Conservation (phyloP, 2,888 invertebrate genomes). For the Pimpla rufipes region DNA sequence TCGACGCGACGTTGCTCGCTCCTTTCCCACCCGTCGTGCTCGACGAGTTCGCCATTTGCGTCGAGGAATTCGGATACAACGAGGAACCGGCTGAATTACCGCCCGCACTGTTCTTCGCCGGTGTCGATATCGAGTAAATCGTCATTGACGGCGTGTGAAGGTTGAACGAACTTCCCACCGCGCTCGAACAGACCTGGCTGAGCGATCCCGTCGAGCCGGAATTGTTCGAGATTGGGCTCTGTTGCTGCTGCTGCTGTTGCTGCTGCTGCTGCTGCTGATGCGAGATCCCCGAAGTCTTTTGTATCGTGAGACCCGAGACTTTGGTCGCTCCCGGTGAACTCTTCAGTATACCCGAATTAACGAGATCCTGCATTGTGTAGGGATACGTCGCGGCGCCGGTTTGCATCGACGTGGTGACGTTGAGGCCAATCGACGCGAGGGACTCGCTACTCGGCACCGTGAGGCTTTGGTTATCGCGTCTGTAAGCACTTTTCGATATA, state of each 20-base stretch:
- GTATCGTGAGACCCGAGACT: slow-evolving; percentile 63
- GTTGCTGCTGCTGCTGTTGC: slow-evolving; percentile 57
- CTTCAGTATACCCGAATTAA: slow-evolving; percentile 73
- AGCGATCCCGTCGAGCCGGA: slow-evolving; percentile 57
- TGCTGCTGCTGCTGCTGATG: slow-evolving; percentile 59
- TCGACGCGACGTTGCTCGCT: slow-evolving; percentile 5
- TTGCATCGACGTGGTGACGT: slow-evolving; percentile 76
- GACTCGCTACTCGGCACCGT: slow-evolving; percentile 71
- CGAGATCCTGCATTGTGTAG: slow-evolving; percentile 77
- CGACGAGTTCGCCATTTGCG: slow-evolving; percentile 54
- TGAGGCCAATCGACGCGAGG: slow-evolving; percentile 74
- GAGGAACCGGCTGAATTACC: slow-evolving; percentile 34
- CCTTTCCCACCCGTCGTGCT: slow-evolving; percentile 32
- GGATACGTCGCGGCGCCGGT: slow-evolving; percentile 70
- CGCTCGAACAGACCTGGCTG: slow-evolving; percentile 64
- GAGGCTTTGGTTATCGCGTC: slow-evolving; percentile 59
- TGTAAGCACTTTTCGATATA: slow-evolving; percentile 56
- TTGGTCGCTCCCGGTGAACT: slow-evolving; percentile 69
- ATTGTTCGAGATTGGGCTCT: slow-evolving; percentile 63
- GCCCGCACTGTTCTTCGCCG: slow-evolving; percentile 56
- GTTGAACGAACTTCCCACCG: slow-evolving; percentile 72
- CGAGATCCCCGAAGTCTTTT: slow-evolving; percentile 63
- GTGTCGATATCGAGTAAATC: slow-evolving; percentile 77
- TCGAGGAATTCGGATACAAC: slow-evolving; percentile 44
- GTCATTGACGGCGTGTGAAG: slow-evolving; percentile 79